Evolutionary conservation across 2,797 vertebrate genomes (phyloP).

Genomic region (Liasis olivaceus): DNA sequence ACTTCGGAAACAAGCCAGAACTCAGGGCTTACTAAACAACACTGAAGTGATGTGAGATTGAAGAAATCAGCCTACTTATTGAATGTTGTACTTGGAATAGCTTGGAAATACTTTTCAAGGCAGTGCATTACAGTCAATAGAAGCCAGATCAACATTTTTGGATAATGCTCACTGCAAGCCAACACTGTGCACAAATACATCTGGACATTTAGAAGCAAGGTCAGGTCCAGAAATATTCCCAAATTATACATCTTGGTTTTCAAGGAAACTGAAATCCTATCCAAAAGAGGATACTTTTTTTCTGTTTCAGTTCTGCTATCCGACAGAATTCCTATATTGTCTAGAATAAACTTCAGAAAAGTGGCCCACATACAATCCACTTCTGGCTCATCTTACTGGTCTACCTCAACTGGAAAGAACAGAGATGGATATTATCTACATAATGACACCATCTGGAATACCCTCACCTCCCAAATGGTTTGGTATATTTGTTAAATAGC

Average conservation of each 20-base stretch:
- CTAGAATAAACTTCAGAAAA: not conserved
- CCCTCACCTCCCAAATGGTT: not conserved
- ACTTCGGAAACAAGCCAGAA: not conserved
- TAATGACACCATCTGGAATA: not conserved
- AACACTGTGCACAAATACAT: not conserved
- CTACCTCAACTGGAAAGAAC: not conserved
- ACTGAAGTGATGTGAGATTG: not conserved
- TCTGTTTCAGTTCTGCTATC: not conserved
- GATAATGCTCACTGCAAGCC: not conserved
- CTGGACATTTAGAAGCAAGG: not conserved
- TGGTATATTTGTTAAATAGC: not conserved
- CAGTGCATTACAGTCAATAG: not conserved
- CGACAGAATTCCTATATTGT: not conserved
- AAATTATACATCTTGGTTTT: not conserved
- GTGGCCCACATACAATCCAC: not conserved
- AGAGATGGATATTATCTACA: not conserved
- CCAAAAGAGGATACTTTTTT: not conserved
- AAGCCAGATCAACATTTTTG: not conserved
- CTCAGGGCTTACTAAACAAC: not conserved
- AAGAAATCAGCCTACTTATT: not conserved
- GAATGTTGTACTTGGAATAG: not conserved
- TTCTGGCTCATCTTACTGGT: not conserved
- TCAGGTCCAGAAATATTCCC: not conserved
- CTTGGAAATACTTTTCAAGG: not conserved
- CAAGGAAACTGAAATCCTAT: not conserved